Conservation (phyloP, 2,113 vertebrate species). For the Myocastor coypus region DNA sequence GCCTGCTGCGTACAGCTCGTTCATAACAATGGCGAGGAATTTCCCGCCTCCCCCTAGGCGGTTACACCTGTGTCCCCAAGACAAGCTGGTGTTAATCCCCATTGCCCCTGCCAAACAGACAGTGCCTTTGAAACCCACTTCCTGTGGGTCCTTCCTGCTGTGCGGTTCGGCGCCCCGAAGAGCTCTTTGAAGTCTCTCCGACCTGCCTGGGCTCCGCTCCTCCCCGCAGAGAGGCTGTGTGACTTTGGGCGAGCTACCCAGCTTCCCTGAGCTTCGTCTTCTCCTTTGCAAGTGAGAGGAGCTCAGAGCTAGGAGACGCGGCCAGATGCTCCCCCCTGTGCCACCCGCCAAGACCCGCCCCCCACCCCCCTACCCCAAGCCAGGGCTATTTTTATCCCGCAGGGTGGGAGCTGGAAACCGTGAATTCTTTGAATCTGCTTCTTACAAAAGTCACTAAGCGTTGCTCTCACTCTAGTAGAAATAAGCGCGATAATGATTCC, state of each 20-base stretch:
- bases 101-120: constrained; percentile 6
- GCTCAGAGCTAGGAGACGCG: background rate
- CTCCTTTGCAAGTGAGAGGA: constrained; percentile 3
- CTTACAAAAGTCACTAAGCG: background rate
- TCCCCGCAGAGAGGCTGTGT: constrained; percentile 64
- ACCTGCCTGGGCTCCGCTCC: constrained; percentile 33
- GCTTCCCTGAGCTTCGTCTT: constrained; percentile 66
- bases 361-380: background rate
- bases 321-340: background rate
- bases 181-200: constrained; percentile 69
- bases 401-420: background rate
- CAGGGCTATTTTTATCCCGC: background rate
- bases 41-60: background rate
- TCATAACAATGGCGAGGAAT: constrained; percentile 65
- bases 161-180: constrained; percentile 61
- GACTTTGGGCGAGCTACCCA: constrained; percentile 56
- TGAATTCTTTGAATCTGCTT: background rate
- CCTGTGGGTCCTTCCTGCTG: constrained; percentile 71
- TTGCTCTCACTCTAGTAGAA: background rate
- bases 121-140: constrained; percentile 77
- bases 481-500: background rate
- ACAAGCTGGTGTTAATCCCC: constrained; percentile 69
- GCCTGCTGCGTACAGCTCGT: constrained; percentile 8
- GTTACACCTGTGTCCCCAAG: constrained; percentile 74
- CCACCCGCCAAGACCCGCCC: background rate